Conservation (phyloP, 1,140 invertebrate species). For the Calephelis virginiensis region DNA sequence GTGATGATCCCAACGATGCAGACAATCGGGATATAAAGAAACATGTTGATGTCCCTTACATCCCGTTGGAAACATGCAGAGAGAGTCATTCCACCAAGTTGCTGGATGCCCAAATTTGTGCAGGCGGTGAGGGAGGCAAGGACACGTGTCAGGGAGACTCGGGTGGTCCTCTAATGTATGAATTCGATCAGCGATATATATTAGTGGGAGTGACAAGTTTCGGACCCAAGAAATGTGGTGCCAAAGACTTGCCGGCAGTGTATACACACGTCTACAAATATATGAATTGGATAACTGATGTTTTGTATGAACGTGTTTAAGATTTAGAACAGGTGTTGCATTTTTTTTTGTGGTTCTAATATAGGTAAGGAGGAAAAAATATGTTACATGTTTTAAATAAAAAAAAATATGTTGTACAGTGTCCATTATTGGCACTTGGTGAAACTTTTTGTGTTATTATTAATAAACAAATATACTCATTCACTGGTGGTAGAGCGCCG, state of each 20-base stretch:
- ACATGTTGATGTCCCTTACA: not conserved
- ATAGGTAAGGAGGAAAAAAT: too few relatives aligned
- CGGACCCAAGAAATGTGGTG: not conserved
- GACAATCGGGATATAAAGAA: conserved; percentile 17
- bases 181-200: not conserved
- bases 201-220: conserved; percentile 16
- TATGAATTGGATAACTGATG: conserved; percentile 16
- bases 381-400: too few relatives aligned
- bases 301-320: not conserved
- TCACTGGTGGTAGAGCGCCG: too few relatives aligned
- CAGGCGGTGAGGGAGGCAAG: conserved; percentile 14
- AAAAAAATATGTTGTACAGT: too few relatives aligned
- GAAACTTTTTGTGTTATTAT: too few relatives aligned
- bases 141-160: conserved; percentile 26
- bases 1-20: conserved; percentile 1
- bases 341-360: too few relatives aligned
- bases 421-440: too few relatives aligned
- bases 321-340: too few relatives aligned
- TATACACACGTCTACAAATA: conserved; percentile 19
- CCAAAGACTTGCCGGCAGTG: conserved; percentile 9
- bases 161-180: conserved; percentile 10
- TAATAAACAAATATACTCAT: too few relatives aligned
- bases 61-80: conserved; percentile 5
- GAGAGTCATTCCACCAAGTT: not conserved
- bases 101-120: not conserved